phyloP scores from a whole-genome alignment of 2,113 vertebrate genomes.

The Ictalurus punctatus region DNA sequence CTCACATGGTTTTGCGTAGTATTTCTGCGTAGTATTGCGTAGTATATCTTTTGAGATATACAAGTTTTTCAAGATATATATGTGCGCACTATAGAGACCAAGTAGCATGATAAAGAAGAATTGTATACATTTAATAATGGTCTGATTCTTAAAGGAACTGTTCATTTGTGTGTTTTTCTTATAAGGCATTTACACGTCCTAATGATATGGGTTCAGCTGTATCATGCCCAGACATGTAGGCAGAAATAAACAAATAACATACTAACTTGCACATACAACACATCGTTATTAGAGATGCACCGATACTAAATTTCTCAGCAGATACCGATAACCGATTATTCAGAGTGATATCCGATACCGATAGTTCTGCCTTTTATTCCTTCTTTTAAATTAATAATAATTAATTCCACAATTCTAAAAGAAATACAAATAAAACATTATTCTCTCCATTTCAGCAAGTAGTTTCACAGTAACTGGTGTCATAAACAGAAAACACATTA shows the following conservation, averaged over 20 bases:
- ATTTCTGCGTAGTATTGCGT: no score
- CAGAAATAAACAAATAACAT: background rate
- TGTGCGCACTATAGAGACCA: background rate
- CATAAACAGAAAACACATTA: no score
- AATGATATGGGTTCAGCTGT: background rate
- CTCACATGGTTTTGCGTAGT: background rate
- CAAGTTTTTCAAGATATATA: background rate
- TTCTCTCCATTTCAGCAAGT: no score
- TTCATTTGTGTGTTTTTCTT: background rate
- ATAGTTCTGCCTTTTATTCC: no score
- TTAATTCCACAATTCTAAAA: no score
- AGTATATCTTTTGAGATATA: background rate
- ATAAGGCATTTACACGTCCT: background rate
- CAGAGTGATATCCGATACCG: no score
- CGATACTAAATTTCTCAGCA: no score
- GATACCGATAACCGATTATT: no score
- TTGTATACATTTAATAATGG: background rate
- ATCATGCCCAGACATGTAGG: constrained; percentile 1
- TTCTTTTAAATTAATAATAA: no score
- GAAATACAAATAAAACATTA: no score
- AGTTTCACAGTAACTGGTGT: no score
- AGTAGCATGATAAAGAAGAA: background rate
- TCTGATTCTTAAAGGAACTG: background rate
- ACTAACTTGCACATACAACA: background rate
- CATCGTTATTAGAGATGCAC: no score